Percentiles rank a stretch among this genome's conserved stretches.
Conservation (phyloP, 2,797 vertebrate species). For the Gymnodraco acuticeps region DNA sequence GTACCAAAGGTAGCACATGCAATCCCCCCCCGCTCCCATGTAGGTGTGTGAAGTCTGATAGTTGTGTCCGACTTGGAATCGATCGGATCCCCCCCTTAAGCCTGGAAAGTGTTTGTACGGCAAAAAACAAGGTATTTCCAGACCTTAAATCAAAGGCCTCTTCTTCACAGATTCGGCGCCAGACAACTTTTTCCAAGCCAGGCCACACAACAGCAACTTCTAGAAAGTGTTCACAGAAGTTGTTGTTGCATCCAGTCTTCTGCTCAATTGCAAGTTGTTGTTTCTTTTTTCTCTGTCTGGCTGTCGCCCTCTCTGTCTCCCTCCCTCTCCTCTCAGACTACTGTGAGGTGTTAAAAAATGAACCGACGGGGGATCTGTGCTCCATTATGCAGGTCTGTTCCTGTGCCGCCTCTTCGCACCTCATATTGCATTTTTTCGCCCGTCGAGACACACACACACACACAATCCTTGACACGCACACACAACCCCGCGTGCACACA, state of each 20-base stretch:
- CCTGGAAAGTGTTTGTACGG: conserved; percentile 75
- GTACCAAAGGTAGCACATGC: conserved; percentile 84
- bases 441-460: conserved; percentile 71
- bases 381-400: conserved; percentile 97
- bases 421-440: conserved; percentile 93
- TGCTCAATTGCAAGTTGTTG: conserved; percentile 75
- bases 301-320: conserved; percentile 68
- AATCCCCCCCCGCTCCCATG: conserved; percentile 70
- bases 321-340: conserved; percentile 81
- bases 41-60: conserved; percentile 82
- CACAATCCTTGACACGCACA: conserved; percentile 36
- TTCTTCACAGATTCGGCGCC: conserved; percentile 71
- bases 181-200: conserved; percentile 70
- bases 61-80: conserved; percentile 80
- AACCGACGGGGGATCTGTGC: conserved; percentile 82
- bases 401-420: conserved; percentile 95
- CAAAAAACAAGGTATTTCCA: conserved; percentile 78
- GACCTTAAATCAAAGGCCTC: conserved; percentile 73
- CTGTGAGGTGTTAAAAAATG: conserved; percentile 93
- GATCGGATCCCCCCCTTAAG: conserved; percentile 76
- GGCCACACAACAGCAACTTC: conserved; percentile 70
- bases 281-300: conserved; percentile 61
- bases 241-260: conserved; percentile 59
- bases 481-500: conserved; percentile 26
- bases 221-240: conserved; percentile 69